Conservation (phyloP, 2,888 invertebrate species). For the Scaptomyza polygonia region DNA sequence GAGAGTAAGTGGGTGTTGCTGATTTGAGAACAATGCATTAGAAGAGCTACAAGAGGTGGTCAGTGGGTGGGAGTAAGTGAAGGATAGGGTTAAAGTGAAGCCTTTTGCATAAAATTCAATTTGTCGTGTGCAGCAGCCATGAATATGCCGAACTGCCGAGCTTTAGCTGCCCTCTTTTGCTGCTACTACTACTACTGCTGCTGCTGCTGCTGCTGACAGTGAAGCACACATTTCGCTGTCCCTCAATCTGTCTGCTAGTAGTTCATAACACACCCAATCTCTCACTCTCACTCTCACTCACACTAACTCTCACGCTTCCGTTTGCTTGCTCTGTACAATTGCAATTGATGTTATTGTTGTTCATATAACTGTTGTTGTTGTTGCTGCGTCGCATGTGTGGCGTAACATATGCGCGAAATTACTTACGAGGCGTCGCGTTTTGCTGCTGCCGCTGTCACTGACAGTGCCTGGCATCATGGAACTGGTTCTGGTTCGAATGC, state of each 20-base stretch:
- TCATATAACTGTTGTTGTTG: constrained; percentile 8
- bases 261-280: constrained; percentile 28
- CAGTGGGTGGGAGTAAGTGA: neutral
- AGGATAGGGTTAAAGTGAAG: constrained; percentile 32
- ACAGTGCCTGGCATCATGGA: constrained; percentile 19
- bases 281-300: neutral
- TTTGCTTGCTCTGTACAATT: constrained; percentile 18
- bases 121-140: constrained; percentile 80
- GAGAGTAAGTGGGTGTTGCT: constrained; percentile 9
- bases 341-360: constrained; percentile 45
- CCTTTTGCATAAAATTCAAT: constrained; percentile 79
- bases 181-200: too few relatives aligned
- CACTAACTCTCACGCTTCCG: neutral
- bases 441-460: constrained; percentile 48
- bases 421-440: constrained; percentile 61
- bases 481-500: constrained; percentile 34
- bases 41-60: too few relatives aligned
- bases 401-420: constrained; percentile 80
- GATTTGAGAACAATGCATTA: constrained; percentile 38
- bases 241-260: constrained; percentile 39
- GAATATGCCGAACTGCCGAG: constrained; percentile 76
- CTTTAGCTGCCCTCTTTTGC: constrained; percentile 40
- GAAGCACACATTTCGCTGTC: constrained; percentile 59
- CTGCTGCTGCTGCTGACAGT: constrained; percentile 37
- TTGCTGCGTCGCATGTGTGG: constrained; percentile 29